Evolutionary conservation across 2,113 vertebrate species (phyloP).

Genomic region (Petrocephalus microphthalmus): DNA sequence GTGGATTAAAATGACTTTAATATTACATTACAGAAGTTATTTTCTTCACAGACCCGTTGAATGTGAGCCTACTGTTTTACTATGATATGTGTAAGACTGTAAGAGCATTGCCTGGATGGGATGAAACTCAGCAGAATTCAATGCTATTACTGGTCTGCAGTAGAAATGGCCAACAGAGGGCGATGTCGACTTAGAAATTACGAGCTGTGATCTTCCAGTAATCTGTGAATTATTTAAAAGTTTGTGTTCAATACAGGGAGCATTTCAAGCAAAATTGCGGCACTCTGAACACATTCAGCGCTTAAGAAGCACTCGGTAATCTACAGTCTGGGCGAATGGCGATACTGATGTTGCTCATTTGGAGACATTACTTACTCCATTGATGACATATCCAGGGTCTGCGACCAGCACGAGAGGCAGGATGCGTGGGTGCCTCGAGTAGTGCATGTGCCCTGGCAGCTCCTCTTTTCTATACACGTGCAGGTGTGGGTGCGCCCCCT

Average conservation of each 20-base stretch:
- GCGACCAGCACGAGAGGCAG: constrained; percentile 66
- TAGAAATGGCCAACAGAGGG: neutral
- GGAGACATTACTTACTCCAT: constrained; percentile 62
- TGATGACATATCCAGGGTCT: constrained; percentile 74
- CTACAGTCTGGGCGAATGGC: neutral
- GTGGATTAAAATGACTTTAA: neutral
- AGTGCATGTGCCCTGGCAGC: constrained; percentile 67
- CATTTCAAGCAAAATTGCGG: neutral
- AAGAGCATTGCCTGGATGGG: neutral
- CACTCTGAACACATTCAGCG: neutral
- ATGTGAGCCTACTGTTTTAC: neutral
- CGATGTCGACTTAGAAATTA: neutral
- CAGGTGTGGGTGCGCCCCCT: constrained; percentile 64
- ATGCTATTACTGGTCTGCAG: neutral
- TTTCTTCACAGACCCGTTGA: neutral
- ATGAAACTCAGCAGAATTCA: neutral
- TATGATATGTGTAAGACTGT: neutral
- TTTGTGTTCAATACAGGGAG: neutral
- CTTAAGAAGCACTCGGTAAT: neutral
- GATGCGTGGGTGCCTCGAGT: constrained; percentile 61
- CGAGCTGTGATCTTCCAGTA: neutral
- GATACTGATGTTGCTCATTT: neutral
- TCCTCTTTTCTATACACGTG: constrained; percentile 75
- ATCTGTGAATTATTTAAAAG: neutral
- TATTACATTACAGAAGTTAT: neutral